phyloP scores from a whole-genome alignment of 2,113 vertebrate species.

The Chrysochloris asiatica region DNA sequence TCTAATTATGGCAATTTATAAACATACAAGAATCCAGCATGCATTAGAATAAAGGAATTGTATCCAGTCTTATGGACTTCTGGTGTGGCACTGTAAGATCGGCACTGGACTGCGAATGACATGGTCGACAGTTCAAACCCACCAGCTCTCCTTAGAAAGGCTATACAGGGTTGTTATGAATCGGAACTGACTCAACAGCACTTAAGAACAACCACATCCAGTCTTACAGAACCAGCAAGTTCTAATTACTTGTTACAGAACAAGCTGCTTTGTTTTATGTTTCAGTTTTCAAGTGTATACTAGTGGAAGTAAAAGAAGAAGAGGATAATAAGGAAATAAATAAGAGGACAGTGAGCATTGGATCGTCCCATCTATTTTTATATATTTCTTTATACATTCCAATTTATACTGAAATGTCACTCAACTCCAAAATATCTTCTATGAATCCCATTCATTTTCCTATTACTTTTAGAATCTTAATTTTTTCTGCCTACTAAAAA shows the following conservation, averaged over 20 bases:
- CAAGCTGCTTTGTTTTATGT: not conserved
- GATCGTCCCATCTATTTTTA: not conserved
- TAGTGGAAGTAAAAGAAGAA: not conserved
- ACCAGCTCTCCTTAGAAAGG: too few relatives aligned
- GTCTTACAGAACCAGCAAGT: too few relatives aligned
- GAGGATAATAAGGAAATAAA: not conserved
- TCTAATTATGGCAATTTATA: not conserved
- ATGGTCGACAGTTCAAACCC: too few relatives aligned
- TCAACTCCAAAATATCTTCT: not conserved
- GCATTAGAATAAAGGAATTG: not conserved
- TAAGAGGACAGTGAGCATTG: not conserved
- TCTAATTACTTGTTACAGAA: not conserved
- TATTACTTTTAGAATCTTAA: slow-evolving; percentile 29
- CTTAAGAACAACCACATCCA: too few relatives aligned
- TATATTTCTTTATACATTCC: not conserved
- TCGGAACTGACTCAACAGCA: too few relatives aligned
- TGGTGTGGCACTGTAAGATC: too few relatives aligned
- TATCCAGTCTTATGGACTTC: not conserved
- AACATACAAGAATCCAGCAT: not conserved
- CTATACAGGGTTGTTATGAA: too few relatives aligned
- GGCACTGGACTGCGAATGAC: too few relatives aligned
- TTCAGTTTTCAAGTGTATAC: slow-evolving; percentile 12
- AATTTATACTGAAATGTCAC: not conserved
- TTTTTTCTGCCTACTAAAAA: not conserved
- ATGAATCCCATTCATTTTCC: too few relatives aligned